Percentiles rank a stretch among this genome's conserved stretches.
Evolutionary conservation across 2,113 vertebrate species (phyloP).

Genomic region (Odontophorus gujanensis): DNA sequence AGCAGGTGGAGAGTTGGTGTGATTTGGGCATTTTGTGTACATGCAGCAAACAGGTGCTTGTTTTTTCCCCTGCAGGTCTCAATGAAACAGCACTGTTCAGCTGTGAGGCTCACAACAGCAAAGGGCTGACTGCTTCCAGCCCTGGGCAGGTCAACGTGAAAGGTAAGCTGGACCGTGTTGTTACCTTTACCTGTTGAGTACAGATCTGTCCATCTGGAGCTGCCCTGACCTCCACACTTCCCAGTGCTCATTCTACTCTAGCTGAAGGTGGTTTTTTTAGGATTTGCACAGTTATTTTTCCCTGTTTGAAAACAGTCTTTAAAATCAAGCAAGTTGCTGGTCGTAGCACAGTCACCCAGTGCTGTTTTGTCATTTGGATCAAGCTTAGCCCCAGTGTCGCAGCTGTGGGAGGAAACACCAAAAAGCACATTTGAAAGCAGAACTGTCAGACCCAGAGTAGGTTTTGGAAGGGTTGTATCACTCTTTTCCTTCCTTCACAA

Average conservation of each 20-base stretch:
- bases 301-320: rapidly evolving
- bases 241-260: neutral
- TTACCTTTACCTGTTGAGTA: neutral
- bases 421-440: neutral
- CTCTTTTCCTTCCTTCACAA: slow-evolving; percentile 72
- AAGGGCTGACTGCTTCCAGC: slow-evolving; percentile 86
- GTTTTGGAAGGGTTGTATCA: slow-evolving; percentile 48
- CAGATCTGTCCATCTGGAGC: neutral
- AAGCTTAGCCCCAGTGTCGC: neutral
- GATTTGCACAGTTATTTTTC: neutral
- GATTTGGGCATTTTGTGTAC: neutral
- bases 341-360: rapidly evolving
- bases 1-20: neutral
- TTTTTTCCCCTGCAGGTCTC: slow-evolving; percentile 77
- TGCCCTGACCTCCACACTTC: neutral
- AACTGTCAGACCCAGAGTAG: neutral
- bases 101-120: slow-evolving; percentile 90
- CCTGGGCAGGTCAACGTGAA: slow-evolving; percentile 89
- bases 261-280: neutral
- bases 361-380: rapidly evolving
- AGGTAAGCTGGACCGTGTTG: slow-evolving; percentile 73
- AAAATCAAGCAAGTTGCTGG: rapidly evolving
- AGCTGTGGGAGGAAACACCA: neutral
- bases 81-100: slow-evolving; percentile 83
- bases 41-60: neutral